Conservation (phyloP, 2,888 invertebrate genomes). For the Cheilosia soror region DNA sequence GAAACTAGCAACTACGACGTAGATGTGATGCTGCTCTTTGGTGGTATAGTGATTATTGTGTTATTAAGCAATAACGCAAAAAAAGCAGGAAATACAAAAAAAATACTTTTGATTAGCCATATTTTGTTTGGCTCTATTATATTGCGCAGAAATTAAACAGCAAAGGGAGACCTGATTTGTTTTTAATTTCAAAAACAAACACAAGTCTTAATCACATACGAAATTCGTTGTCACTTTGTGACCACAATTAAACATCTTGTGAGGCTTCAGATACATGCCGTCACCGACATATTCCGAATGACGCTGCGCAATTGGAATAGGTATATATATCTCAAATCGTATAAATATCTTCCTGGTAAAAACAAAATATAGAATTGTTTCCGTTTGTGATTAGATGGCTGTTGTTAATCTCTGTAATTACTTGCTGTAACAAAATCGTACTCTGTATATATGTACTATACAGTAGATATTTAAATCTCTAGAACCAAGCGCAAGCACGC, state of each 20-base stretch:
- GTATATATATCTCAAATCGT: neutral
- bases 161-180: conserved; percentile 14
- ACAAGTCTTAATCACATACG: neutral
- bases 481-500: no score
- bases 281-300: neutral
- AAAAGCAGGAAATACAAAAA: conserved; percentile 3
- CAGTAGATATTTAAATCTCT: neutral
- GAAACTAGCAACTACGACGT: conserved; percentile 16
- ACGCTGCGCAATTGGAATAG: neutral
- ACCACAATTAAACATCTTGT: neutral
- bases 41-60: neutral
- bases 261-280: neutral
- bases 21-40: conserved; percentile 8
- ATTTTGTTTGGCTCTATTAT: neutral
- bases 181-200: conserved; percentile 17
- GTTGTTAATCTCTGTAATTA: neutral
- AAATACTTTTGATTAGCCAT: no score
- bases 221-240: no score
- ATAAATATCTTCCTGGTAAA: neutral
- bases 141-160: neutral
- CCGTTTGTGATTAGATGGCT: conserved; percentile 13
- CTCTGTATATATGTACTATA: neutral
- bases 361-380: neutral
- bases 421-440: neutral
- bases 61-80: conserved; percentile 12